Evolutionary conservation across 1,140 invertebrate species (phyloP).

Genomic region (Euborellia annulipes): DNA sequence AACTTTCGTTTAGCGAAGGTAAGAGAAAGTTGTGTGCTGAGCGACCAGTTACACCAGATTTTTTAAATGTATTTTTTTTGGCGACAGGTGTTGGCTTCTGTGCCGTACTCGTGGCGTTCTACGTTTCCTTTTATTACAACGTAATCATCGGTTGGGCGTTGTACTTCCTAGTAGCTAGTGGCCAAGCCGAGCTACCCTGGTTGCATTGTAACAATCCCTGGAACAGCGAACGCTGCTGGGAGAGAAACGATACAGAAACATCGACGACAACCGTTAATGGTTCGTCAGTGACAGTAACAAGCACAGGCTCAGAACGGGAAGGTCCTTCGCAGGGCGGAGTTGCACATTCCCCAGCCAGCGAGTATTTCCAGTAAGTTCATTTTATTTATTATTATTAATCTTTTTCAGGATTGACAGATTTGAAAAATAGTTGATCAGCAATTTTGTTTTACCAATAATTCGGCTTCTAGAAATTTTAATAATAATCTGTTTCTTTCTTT

Average conservation of each 20-base stretch:
- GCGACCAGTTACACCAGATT: too few relatives aligned
- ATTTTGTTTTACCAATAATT: too few relatives aligned
- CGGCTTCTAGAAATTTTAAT: too few relatives aligned
- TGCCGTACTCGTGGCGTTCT: slow-evolving; percentile 71
- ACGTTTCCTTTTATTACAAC: slow-evolving; percentile 86
- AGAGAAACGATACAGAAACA: slow-evolving; percentile 16
- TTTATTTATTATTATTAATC: slow-evolving; percentile 15
- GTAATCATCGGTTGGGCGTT: slow-evolving; percentile 84
- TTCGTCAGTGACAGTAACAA: neutral
- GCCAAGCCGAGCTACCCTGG: slow-evolving; percentile 67
- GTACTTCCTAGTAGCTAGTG: slow-evolving; percentile 62
- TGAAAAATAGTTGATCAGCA: too few relatives aligned
- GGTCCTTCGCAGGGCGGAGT: neutral
- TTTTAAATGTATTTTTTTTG: too few relatives aligned
- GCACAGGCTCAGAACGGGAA: neutral
- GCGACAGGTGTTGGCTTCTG: slow-evolving; percentile 74
- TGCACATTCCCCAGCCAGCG: slow-evolving; percentile 41
- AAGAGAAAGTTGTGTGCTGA: too few relatives aligned
- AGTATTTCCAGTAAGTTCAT: slow-evolving; percentile 41
- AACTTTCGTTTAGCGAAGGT: too few relatives aligned
- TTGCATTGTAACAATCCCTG: slow-evolving; percentile 68
- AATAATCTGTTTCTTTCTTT: too few relatives aligned
- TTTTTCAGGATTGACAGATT: too few relatives aligned
- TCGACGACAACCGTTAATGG: neutral
- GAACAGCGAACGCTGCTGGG: slow-evolving; percentile 67